Evolutionary conservation across 2,888 invertebrate genomes (phyloP).

Genomic region (Carabus problematicus): DNA sequence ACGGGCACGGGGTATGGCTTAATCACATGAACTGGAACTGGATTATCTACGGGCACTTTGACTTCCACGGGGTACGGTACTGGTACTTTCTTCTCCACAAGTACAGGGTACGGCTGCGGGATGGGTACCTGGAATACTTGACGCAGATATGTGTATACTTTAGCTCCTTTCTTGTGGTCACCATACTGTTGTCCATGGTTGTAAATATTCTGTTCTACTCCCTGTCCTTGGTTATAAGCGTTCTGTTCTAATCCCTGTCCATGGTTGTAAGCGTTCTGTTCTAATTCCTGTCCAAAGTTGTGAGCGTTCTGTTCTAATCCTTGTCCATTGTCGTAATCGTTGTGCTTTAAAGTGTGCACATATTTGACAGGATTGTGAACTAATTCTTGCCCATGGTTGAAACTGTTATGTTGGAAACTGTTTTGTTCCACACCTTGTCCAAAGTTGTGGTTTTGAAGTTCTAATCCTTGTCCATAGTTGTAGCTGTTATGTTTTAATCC

Average conservation of each 20-base stretch:
- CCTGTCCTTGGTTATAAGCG: no score
- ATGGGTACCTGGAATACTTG: slow-evolving; percentile 6
- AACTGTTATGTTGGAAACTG: neutral
- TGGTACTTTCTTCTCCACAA: slow-evolving; percentile 27
- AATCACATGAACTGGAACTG: slow-evolving; percentile 66
- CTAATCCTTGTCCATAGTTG: no score
- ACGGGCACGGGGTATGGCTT: slow-evolving; percentile 71
- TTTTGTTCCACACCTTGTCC: neutral
- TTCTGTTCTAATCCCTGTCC: no score
- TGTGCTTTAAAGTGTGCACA: no score
- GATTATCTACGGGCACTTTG: slow-evolving; percentile 68
- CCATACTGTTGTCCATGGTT: slow-evolving; percentile 2
- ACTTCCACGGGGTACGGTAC: slow-evolving; percentile 54
- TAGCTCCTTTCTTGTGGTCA: neutral
- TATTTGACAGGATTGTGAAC: no score
- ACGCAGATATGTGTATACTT: slow-evolving; percentile 1
- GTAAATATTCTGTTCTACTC: neutral
- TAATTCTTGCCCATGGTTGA: no score
- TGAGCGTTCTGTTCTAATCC: no score
- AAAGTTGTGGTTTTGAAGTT: neutral
- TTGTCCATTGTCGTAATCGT: neutral
- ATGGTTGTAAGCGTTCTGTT: no score
- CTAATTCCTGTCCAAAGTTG: no score
- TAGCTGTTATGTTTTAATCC: neutral
- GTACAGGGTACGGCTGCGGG: slow-evolving; percentile 67